Conservation (phyloP, 2,888 invertebrate species). For the Gandaritis pyraliata region DNA sequence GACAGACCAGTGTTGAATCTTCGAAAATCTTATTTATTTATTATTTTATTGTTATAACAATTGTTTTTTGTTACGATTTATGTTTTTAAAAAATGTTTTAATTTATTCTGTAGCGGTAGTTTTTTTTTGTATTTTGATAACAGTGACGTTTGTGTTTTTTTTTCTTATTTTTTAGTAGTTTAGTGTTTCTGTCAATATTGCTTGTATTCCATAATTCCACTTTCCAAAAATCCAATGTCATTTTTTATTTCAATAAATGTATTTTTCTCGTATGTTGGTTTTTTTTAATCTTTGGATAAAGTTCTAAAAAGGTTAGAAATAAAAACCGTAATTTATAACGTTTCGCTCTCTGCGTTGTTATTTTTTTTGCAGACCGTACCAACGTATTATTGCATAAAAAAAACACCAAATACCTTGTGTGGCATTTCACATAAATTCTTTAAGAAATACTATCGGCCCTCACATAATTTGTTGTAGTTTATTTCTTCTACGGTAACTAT, state of each 20-base stretch:
- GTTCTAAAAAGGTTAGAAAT: background rate
- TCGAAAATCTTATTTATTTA: slow-evolving; percentile 76
- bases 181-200: slow-evolving; percentile 82
- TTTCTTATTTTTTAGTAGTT: slow-evolving; percentile 67
- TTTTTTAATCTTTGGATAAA: slow-evolving; percentile 46
- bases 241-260: slow-evolving; percentile 84
- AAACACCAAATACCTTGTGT: no score
- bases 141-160: slow-evolving; percentile 69
- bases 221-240: slow-evolving; percentile 78
- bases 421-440: no score
- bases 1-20: slow-evolving; percentile 84
- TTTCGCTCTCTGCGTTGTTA: no score
- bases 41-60: slow-evolving; percentile 75
- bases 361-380: no score
- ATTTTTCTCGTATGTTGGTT: slow-evolving; percentile 64
- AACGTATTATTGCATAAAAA: no score
- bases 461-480: no score
- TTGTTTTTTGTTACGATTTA: slow-evolving; percentile 80
- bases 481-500: no score
- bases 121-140: slow-evolving; percentile 64
- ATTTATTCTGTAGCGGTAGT: slow-evolving; percentile 79
- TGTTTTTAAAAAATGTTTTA: slow-evolving; percentile 76
- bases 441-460: no score
- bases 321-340: no score
- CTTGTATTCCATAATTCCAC: slow-evolving; percentile 72